Conservation (phyloP, 2,888 invertebrate species). For the Xestia sexstrigata region DNA sequence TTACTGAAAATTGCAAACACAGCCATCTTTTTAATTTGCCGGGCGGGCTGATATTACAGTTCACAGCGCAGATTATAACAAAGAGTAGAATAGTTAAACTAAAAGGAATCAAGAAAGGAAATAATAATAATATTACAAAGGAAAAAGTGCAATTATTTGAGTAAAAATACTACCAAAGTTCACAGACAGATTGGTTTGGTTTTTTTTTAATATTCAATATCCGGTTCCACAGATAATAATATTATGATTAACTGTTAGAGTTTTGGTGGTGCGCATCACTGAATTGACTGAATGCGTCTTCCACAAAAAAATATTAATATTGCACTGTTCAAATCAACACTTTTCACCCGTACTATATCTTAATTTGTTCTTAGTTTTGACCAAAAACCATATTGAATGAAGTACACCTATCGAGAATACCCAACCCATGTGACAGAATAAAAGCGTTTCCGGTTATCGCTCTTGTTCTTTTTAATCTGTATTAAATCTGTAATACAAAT, state of each 20-base stretch:
- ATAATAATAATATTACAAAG: background rate
- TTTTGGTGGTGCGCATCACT: background rate
- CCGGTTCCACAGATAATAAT: background rate
- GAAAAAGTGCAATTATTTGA: too few species aligned
- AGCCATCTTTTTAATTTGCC: constrained; percentile 49
- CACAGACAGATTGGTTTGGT: background rate
- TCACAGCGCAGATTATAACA: background rate
- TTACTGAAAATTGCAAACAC: constrained; percentile 37
- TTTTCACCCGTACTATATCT: background rate
- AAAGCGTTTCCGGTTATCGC: background rate
- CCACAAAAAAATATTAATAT: background rate
- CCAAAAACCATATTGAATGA: background rate
- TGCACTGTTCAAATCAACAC: background rate
- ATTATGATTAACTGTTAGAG: background rate
- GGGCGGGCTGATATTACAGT: background rate
- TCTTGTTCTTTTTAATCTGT: constrained; percentile 36
- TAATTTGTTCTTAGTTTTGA: background rate
- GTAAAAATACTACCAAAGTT: background rate
- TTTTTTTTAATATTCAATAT: background rate
- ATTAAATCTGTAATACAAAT: constrained; percentile 60
- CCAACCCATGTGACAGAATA: background rate
- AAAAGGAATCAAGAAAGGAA: background rate
- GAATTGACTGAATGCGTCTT: background rate
- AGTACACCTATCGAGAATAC: constrained; percentile 18
- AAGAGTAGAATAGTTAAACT: background rate